These are phyloP conservation scores for Gisinianus flammeolus DNA, from an alignment of 2,888 invertebrate genomes.

Conservation along the genomic window DNA sequence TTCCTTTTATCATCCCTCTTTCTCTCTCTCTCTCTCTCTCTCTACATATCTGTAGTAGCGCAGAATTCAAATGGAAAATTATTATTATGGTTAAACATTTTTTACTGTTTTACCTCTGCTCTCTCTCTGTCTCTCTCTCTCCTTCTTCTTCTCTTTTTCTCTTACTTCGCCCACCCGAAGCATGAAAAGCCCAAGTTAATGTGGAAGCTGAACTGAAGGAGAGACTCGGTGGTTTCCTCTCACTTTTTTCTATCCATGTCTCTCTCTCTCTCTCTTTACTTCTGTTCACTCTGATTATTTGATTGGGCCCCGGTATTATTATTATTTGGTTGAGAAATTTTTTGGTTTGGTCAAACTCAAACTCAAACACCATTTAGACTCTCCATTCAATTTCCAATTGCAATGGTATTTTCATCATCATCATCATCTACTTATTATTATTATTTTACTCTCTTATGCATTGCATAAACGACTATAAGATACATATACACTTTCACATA, in stretches of 20 bases:
- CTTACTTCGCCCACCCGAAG: constrained; percentile 1
- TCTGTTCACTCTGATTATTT: constrained; percentile 33
- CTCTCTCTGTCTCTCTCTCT: not conserved
- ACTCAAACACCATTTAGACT: constrained; percentile 24
- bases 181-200: not conserved
- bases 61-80: constrained; percentile 25
- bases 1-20: not conserved
- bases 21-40: not conserved
- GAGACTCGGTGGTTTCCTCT: constrained; percentile 10
- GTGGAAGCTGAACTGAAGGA: not conserved
- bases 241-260: not conserved
- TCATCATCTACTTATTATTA: no score
- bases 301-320: constrained; percentile 33
- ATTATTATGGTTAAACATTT: constrained; percentile 25
- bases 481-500: no score
- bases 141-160: not conserved
- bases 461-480: not conserved
- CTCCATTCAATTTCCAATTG: constrained; percentile 1
- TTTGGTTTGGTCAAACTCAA: constrained; percentile 11
- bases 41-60: not conserved
- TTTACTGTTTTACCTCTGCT: not conserved
- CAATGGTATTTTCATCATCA: not conserved
- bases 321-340: constrained; percentile 31
- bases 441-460: no score
- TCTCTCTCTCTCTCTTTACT: not conserved